phyloP scores from a whole-genome alignment of 1,140 invertebrate genomes.

The Eumaeus atala region DNA sequence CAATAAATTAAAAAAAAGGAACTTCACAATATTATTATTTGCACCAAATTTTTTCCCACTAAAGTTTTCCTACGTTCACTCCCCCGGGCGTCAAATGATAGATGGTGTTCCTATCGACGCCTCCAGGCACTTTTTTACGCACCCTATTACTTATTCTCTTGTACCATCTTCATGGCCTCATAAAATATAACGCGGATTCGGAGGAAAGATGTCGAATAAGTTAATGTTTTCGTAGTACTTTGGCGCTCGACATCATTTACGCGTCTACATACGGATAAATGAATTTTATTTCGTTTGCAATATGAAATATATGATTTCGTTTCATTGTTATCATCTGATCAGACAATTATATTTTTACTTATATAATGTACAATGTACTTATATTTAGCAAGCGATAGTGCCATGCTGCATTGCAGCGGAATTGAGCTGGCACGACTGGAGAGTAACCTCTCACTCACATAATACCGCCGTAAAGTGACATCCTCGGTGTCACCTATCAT shows the following conservation, averaged over 20 bases:
- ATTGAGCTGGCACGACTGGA: no score
- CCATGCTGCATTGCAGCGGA: no score
- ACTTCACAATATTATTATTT: not conserved
- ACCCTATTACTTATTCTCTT: slow-evolving; percentile 14
- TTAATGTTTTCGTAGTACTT: slow-evolving; percentile 16
- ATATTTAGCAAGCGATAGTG: no score
- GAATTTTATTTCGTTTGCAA: no score
- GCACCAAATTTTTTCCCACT: no score
- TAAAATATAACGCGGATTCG: slow-evolving; percentile 11
- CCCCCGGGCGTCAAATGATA: slow-evolving; percentile 14
- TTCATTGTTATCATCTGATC: no score
- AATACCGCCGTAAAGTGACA: no score
- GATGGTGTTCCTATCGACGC: slow-evolving; percentile 15
- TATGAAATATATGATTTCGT: no score
- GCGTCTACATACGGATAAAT: not conserved
- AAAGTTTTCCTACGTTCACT: slow-evolving; percentile 1
- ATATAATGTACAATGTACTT: no score
- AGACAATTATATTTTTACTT: no score
- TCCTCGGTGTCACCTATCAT: no score
- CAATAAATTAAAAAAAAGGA: not conserved
- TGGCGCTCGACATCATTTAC: not conserved
- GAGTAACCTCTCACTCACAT: no score
- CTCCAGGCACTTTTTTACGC: slow-evolving; percentile 13
- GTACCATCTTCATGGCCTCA: slow-evolving; percentile 12
- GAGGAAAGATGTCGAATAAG: slow-evolving; percentile 11